Percentiles rank a stretch among this genome's conserved stretches.
Conservation (phyloP, 2,113 vertebrate species). For the Ammodramus savannarum region DNA sequence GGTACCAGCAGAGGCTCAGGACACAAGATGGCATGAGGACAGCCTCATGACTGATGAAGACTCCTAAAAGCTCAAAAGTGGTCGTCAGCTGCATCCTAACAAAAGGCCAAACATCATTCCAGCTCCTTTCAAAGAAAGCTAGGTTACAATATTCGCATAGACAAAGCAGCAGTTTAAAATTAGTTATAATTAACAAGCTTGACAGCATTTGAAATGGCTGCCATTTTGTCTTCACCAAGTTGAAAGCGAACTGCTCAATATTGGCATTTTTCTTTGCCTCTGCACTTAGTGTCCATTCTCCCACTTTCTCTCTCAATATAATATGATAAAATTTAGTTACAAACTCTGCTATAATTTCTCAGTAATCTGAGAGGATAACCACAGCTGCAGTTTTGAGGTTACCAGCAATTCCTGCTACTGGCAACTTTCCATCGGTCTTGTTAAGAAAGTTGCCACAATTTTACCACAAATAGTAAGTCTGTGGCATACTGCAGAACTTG, state of each 20-base stretch:
- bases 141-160: neutral
- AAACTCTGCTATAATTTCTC: constrained; percentile 61
- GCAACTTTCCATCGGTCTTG: constrained; percentile 63
- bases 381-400: constrained; percentile 69
- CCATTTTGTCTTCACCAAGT: neutral
- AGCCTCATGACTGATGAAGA: neutral
- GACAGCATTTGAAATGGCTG: neutral
- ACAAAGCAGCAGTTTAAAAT: neutral
- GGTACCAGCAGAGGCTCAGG: neutral
- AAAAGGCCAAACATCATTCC: neutral
- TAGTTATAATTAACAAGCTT: neutral
- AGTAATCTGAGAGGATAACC: constrained; percentile 70
- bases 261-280: neutral
- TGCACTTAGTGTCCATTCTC: neutral
- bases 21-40: rapidly evolving
- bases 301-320: constrained; percentile 21
- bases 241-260: neutral
- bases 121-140: neutral
- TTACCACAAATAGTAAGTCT: constrained; percentile 69
- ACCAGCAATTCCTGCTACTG: constrained; percentile 69
- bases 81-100: neutral
- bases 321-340: constrained; percentile 56
- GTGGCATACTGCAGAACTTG: constrained; percentile 67
- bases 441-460: constrained; percentile 66
- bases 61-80: neutral